Percentiles rank a stretch among this genome's conserved stretches.
phyloP scores from a whole-genome alignment of 2,113 vertebrate species.

The Herpailurus yagouaroundi region DNA sequence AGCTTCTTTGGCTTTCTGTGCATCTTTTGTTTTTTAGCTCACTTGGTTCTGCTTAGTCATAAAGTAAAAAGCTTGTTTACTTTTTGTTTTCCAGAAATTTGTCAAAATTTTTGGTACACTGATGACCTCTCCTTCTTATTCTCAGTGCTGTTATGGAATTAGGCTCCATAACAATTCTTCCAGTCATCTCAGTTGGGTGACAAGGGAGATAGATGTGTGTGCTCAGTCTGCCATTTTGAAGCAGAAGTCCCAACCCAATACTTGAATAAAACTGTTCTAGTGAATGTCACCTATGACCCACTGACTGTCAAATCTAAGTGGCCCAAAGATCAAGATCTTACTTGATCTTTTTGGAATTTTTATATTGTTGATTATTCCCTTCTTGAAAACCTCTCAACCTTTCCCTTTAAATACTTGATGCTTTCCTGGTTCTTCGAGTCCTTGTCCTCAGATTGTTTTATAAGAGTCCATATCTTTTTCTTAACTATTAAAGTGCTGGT shows the following conservation, averaged over 20 bases:
- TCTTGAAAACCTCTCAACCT: not conserved
- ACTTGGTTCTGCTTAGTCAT: not conserved
- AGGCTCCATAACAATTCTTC: not conserved
- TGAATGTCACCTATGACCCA: not conserved
- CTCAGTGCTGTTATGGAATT: not conserved
- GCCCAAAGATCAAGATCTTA: not conserved
- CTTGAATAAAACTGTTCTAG: not conserved
- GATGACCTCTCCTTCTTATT: not conserved
- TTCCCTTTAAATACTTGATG: not conserved
- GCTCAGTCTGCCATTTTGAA: conserved; percentile 8
- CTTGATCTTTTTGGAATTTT: not conserved
- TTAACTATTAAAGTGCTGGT: not conserved
- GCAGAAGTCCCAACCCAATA: not conserved
- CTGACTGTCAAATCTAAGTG: not conserved
- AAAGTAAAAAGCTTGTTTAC: conserved; percentile 2
- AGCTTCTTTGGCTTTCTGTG: not conserved
- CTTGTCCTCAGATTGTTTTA: not conserved
- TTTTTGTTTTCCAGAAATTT: conserved; percentile 38
- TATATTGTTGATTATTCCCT: not conserved
- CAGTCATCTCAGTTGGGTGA: not conserved
- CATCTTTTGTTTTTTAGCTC: not conserved
- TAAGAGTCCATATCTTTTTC: not conserved
- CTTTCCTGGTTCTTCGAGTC: not conserved
- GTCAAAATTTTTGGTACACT: not conserved
- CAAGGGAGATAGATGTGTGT: not conserved